A percentile compares a stretch with the other conserved stretches of the same genome.
Conservation (phyloP, 2,113 vertebrate species). For the Vireo altiloquus region DNA sequence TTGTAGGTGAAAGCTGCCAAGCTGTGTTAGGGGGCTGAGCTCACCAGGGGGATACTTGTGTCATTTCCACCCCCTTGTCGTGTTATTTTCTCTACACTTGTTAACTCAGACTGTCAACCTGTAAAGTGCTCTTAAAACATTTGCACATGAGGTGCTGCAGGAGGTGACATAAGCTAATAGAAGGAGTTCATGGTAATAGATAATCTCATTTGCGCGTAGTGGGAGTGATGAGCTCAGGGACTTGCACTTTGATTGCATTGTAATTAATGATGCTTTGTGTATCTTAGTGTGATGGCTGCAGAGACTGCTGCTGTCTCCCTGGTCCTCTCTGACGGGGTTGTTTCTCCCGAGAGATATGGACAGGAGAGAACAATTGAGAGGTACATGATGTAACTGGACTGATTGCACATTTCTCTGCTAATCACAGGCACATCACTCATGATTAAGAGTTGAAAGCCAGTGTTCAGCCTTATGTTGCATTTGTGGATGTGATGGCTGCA, state of each 20-base stretch:
- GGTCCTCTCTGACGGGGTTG: background rate
- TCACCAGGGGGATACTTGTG: background rate
- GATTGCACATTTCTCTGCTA: slow-evolving; percentile 30
- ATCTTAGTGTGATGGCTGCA: slow-evolving; percentile 28
- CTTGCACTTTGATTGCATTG: slow-evolving; percentile 37
- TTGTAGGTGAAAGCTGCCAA: slow-evolving; percentile 28
- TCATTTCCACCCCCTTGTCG: background rate
- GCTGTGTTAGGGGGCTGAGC: slow-evolving; percentile 5
- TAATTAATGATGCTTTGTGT: slow-evolving; percentile 49
- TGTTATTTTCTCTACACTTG: background rate
- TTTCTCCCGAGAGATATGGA: slow-evolving; percentile 22
- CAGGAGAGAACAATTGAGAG: slow-evolving; percentile 7
- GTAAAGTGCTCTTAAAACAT: slow-evolving; percentile 22
- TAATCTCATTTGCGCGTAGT: slow-evolving; percentile 35
- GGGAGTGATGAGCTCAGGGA: slow-evolving; percentile 5
- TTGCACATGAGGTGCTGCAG: background rate
- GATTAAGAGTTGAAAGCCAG: background rate
- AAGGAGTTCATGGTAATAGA: slow-evolving; percentile 42
- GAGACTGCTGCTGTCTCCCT: background rate
- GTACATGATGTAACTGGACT: background rate
- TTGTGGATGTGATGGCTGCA: background rate
- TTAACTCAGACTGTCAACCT: slow-evolving; percentile 57
- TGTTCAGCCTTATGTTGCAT: background rate
- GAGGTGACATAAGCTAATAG: slow-evolving; percentile 53
- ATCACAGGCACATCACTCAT: slow-evolving; percentile 24